Base-by-base conservation (phyloP, 2,888 invertebrate genomes). In the Mythimna lalbum region DNA sequence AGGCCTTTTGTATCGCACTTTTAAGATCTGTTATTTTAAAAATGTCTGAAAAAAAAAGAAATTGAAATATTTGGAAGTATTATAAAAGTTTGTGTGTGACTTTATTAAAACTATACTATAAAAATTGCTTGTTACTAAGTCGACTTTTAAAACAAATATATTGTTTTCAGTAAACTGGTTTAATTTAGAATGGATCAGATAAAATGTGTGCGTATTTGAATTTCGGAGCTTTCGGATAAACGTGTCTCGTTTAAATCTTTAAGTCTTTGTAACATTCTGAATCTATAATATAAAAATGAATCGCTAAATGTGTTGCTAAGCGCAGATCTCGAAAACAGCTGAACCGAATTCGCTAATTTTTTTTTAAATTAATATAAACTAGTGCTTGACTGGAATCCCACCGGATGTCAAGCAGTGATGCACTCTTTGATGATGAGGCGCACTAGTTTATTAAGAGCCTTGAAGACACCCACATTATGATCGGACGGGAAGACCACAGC, bases 161-260 rank as follows among this genome's bases (percentile, higher is more conserved):
- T 53, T 23, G 52, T 21, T 75, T 67, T 68, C 21, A 39, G 21
- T 49, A 49, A 63, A 74, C 62, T 21, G 19, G 69, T 69, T 63
- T 49, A 62, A 57, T 49, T 49, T 57, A 68, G 63, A 74, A 21
- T 56, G 33, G 9, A 50, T 62, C 10, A 53, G 0, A 43, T 63
- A 53, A 31, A 67, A 67, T 7, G 50, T 33, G 31, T 47, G 19
- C 12, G 19, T 17, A 21, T 61, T 61, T 17, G 7, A 65, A 17
- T 23, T 19, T 23, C 59, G 4, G 10, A 17, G 17, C 1, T 52
- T 33, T 60, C 4, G 3, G 2, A 57, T 47, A 31, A 33, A 57
- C 52, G 12, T 63, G 47, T 12, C 27, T 23, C 23, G 4, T 49
- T 39, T n/a, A 62, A 52, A n/a, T n/a, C n/a, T n/a, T n/a, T 63